A percentile compares a stretch with the other conserved stretches of the same genome.
phyloP scores from a whole-genome alignment of 2,888 invertebrate species.

The Adelognathus sp. region DNA sequence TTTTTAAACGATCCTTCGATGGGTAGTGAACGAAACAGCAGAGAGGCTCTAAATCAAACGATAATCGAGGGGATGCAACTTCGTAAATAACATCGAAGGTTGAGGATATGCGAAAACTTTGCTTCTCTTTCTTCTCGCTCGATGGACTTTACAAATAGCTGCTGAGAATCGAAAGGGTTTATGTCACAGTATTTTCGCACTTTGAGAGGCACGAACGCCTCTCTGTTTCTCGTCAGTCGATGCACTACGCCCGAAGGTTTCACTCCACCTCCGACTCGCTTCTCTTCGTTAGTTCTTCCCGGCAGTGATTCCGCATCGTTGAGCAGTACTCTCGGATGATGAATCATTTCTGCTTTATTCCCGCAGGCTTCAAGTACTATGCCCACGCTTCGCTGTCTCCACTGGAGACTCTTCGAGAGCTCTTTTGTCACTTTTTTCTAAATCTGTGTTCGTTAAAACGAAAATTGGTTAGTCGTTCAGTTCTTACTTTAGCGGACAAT shows the following conservation, averaged over 20 bases:
- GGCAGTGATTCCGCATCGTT: background rate
- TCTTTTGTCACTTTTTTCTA: background rate
- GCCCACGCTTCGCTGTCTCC: slow-evolving; percentile 9
- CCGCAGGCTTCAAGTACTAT: background rate
- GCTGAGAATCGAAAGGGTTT: too few species aligned
- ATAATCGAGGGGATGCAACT: slow-evolving; percentile 8
- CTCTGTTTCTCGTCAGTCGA: background rate
- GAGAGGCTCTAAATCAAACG: slow-evolving; percentile 14
- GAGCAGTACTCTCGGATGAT: slow-evolving; percentile 7
- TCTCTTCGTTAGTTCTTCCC: slow-evolving; percentile 4
- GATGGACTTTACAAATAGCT: too few species aligned
- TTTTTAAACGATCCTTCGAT: slow-evolving; percentile 4
- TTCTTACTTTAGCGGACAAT: too few species aligned
- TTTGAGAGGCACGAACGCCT: background rate
- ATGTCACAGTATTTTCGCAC: too few species aligned
- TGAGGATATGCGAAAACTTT: too few species aligned
- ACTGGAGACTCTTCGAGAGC: background rate
- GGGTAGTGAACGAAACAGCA: too few species aligned
- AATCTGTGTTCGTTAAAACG: background rate
- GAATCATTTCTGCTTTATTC: slow-evolving; percentile 30
- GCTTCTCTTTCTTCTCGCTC: too few species aligned
- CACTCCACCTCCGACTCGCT: slow-evolving; percentile 5
- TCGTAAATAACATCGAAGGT: background rate
- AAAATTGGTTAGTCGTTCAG: too few species aligned
- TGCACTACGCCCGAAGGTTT: slow-evolving; percentile 7